Evolutionary conservation across 2,113 vertebrate genomes (phyloP).

Genomic region (Lathamus discolor): DNA sequence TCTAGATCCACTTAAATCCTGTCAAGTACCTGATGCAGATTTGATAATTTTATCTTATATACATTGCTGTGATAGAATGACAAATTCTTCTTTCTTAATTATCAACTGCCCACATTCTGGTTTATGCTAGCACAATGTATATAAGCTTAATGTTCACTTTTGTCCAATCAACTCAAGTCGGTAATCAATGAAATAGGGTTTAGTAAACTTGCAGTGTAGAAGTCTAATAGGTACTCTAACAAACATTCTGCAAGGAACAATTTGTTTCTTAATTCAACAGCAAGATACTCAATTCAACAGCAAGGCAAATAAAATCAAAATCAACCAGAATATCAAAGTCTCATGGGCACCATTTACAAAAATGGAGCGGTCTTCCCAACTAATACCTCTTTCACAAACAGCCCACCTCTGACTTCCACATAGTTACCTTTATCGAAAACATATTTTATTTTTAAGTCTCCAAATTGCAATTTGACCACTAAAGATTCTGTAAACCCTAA

Average conservation of each 20-base stretch:
- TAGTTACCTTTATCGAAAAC: neutral
- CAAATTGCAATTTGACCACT: neutral
- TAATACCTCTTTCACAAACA: neutral
- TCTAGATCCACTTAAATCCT: neutral
- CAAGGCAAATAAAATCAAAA: neutral
- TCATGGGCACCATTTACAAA: neutral
- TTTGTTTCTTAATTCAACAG: neutral
- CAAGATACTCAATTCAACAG: neutral
- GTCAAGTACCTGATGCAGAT: neutral
- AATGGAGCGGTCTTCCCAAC: neutral
- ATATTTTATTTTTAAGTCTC: neutral
- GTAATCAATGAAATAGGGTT: neutral
- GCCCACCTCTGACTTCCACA: neutral
- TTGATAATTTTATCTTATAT: neutral
- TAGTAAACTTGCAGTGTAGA: neutral
- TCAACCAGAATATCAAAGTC: neutral
- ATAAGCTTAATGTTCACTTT: neutral
- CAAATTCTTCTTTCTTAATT: neutral
- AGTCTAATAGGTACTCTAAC: neutral
- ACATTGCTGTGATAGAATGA: neutral
- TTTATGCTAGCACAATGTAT: neutral
- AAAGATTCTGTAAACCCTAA: neutral
- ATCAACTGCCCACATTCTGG: neutral
- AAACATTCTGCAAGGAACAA: neutral
- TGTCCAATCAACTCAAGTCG: fast-evolving